Evolutionary conservation across 2,797 vertebrate species (phyloP).

Genomic region (Alcedo atthis): DNA sequence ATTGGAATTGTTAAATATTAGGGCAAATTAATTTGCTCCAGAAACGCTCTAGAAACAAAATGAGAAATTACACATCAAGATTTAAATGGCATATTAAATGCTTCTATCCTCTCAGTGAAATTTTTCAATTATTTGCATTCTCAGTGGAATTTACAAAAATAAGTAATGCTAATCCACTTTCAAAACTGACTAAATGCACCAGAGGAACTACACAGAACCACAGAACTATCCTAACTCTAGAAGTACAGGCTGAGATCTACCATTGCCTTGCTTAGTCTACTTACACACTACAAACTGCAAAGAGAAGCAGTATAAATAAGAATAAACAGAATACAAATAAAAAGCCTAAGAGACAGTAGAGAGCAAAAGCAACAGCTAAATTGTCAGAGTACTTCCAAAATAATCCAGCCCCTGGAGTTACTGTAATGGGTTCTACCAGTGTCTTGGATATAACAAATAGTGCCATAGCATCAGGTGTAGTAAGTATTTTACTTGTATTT

Average conservation of each 20-base stretch:
- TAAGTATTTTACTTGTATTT: background rate
- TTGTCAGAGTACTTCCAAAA: background rate
- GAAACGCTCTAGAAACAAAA: background rate
- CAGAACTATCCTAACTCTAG: background rate
- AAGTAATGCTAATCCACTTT: background rate
- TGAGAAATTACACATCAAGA: background rate
- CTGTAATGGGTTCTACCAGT: background rate
- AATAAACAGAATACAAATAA: background rate
- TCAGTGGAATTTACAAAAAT: background rate
- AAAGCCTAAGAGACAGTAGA: background rate
- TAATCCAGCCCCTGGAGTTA: background rate
- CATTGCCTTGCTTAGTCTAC: background rate
- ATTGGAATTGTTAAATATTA: background rate
- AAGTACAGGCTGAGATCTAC: background rate
- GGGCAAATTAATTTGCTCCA: background rate
- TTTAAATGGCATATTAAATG: background rate
- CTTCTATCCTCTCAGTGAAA: background rate
- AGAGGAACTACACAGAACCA: background rate
- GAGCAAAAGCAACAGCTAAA: background rate
- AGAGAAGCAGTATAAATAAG: background rate
- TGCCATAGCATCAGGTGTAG: background rate
- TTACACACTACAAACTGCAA: background rate
- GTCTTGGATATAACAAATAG: background rate
- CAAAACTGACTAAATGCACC: slow-evolving; percentile 24
- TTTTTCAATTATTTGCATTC: background rate